A percentile compares a stretch with the other conserved stretches of the same genome.
phyloP scores from a whole-genome alignment of 2,113 vertebrate genomes.

The Otus sunia region DNA sequence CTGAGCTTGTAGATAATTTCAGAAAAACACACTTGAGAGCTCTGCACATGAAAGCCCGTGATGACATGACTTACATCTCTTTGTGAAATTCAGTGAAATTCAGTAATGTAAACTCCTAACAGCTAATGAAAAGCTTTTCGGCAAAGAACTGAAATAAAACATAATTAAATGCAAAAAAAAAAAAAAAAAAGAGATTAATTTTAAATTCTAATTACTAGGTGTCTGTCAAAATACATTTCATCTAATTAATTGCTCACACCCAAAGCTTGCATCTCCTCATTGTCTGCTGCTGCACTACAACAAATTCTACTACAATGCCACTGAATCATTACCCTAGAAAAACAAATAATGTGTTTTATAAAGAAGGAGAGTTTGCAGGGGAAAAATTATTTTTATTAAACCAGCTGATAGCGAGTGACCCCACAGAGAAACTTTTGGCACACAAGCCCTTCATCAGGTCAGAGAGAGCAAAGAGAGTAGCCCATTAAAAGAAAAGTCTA shows the following conservation, averaged over 20 bases:
- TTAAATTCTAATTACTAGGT: constrained; percentile 61
- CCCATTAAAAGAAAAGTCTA: background rate
- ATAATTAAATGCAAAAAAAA: background rate
- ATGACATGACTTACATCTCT: background rate
- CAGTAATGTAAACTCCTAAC: background rate
- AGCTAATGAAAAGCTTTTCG: background rate
- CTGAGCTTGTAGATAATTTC: constrained; percentile 43
- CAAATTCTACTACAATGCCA: background rate
- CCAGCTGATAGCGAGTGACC: background rate
- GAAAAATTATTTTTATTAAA: background rate
- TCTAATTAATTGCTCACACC: constrained; percentile 56
- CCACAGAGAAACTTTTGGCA: background rate
- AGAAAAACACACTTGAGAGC: constrained; percentile 7
- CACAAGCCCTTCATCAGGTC: background rate
- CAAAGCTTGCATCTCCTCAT: constrained; percentile 30
- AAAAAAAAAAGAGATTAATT: background rate
- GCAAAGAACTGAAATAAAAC: constrained; percentile 29
- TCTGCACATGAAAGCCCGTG: background rate
- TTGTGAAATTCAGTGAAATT: background rate
- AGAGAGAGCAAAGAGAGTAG: background rate
- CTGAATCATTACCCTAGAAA: background rate
- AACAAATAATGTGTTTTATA: background rate
- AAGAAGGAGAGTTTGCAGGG: background rate
- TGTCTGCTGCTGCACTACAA: constrained; percentile 7
- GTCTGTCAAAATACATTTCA: constrained; percentile 60